These are phyloP conservation scores for Brienomyrus longianalis DNA, from an alignment of 2,113 vertebrate species.

Conservation along the genomic window DNA sequence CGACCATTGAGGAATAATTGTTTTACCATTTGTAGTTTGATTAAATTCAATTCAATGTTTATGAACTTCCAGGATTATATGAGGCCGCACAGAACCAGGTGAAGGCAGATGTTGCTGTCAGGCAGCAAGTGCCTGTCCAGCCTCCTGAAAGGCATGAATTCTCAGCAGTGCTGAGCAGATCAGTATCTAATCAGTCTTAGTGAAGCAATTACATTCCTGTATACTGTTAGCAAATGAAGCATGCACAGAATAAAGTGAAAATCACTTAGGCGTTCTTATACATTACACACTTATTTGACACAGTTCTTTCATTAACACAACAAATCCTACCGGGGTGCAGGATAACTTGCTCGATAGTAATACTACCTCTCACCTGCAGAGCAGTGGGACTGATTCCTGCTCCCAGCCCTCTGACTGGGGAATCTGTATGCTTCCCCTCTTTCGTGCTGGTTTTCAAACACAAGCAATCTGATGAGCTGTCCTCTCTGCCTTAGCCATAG, in stretches of 20 bases:
- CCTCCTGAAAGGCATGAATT: neutral
- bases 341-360: neutral
- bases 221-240: constrained; percentile 5
- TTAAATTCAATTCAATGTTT: neutral
- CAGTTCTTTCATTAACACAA: neutral
- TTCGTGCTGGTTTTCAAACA: neutral
- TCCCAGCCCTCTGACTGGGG: neutral
- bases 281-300: neutral
- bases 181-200: neutral
- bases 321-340: neutral
- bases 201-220: constrained; percentile 15
- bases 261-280: neutral
- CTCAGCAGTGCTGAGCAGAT: neutral
- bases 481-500: neutral
- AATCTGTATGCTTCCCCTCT: neutral
- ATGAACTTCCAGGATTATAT: neutral
- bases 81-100: neutral
- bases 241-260: neutral
- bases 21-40: neutral
- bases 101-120: neutral
- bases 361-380: neutral
- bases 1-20: neutral
- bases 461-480: neutral
- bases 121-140: neutral
- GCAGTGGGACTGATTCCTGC: neutral